These are phyloP conservation scores for Pseudomyrmex flavicornis DNA, from an alignment of 1,140 invertebrate species.

Conservation along the genomic window DNA sequence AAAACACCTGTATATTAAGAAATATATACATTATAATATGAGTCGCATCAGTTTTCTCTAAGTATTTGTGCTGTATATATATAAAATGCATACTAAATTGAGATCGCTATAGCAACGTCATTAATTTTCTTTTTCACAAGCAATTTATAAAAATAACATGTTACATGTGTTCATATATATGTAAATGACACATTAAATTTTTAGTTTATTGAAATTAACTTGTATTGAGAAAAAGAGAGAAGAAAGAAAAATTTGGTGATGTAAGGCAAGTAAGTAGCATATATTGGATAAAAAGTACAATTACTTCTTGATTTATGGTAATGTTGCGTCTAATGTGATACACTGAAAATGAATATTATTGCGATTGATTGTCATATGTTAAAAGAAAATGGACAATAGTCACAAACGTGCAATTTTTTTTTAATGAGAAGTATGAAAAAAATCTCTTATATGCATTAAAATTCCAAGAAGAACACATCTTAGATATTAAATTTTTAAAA, in stretches of 20 bases:
- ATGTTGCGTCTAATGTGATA: constrained; percentile 13
- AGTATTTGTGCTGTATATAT: constrained; percentile 24
- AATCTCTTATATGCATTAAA: neutral
- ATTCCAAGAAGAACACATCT: constrained; percentile 1
- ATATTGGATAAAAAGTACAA: constrained; percentile 19
- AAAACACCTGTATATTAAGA: constrained; percentile 15
- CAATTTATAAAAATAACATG: constrained; percentile 27
- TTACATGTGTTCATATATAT: neutral
- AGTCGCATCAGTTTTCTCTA: constrained; percentile 14
- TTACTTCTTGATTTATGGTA: neutral
- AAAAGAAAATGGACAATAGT: constrained; percentile 40
- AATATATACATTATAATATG: constrained; percentile 31
- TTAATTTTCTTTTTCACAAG: constrained; percentile 1
- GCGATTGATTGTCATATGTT: constrained; percentile 16
- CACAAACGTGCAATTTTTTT: neutral
- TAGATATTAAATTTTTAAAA: neutral
- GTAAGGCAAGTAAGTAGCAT: constrained; percentile 19
- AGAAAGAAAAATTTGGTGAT: neutral
- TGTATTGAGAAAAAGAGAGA: too few relatives aligned
- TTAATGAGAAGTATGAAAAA: neutral
- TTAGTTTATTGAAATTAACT: constrained; percentile 9
- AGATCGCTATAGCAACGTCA: neutral
- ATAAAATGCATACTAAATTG: constrained; percentile 13
- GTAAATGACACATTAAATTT: constrained; percentile 26
- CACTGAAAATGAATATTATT: constrained; percentile 46